phyloP scores from a whole-genome alignment of 2,888 invertebrate species.

The Cylindroiulus punctatus region DNA sequence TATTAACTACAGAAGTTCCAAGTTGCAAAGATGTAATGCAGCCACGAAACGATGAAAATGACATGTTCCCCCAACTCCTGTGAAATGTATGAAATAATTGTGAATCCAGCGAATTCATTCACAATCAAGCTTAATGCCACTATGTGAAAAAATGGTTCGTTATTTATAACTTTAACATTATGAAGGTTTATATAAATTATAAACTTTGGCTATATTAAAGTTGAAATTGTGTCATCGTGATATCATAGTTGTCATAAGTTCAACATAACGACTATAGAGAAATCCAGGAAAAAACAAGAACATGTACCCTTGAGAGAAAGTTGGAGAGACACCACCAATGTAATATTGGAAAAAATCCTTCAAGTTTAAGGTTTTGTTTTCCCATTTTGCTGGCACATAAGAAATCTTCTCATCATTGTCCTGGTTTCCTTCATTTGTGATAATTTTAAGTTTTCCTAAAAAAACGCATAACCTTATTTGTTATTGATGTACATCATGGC shows the following conservation, averaged over 20 bases:
- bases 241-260: too few species aligned
- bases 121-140: too few species aligned
- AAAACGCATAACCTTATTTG: background rate
- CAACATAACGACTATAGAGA: background rate
- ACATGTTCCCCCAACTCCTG: slow-evolving; percentile 4
- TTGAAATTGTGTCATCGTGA: too few species aligned
- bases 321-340: slow-evolving; percentile 39
- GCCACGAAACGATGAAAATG: slow-evolving; percentile 43
- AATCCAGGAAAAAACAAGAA: background rate
- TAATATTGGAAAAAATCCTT: background rate
- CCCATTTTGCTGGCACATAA: background rate
- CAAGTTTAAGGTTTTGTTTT: slow-evolving; percentile 28
- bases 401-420: background rate
- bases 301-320: slow-evolving; percentile 16
- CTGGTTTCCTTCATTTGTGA: background rate
- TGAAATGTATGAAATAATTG: background rate
- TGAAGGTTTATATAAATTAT: background rate
- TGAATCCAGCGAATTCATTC: background rate
- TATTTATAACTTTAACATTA: too few species aligned
- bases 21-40: slow-evolving; percentile 27
- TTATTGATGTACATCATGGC: background rate
- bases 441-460: slow-evolving; percentile 39
- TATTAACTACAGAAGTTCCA: background rate
- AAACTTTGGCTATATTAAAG: background rate
- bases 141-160: too few species aligned